These are phyloP conservation scores for Phylloscopus trochilus DNA, from an alignment of 2,113 vertebrate genomes.

Conservation along the genomic window DNA sequence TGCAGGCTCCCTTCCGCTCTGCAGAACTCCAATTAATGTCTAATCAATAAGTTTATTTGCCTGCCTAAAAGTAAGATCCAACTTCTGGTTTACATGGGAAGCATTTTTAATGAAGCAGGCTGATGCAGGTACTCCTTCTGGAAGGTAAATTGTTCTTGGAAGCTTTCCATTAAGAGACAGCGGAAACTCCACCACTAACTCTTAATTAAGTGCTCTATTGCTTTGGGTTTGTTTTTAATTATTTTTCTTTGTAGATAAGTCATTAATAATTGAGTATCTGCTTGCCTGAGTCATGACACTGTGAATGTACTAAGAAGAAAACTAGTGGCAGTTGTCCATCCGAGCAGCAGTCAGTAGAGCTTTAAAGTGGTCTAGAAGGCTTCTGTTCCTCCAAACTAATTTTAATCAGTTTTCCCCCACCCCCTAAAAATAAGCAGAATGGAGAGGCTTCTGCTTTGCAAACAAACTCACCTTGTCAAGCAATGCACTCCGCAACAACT, in stretches of 20 bases:
- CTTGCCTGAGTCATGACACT: conserved; percentile 53
- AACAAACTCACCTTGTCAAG: background rate
- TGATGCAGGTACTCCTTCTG: conserved; percentile 38
- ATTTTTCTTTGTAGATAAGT: conserved; percentile 65
- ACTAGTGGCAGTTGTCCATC: conserved; percentile 8
- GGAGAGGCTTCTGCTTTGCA: background rate
- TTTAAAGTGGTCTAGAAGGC: background rate
- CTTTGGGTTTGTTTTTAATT: conserved; percentile 61
- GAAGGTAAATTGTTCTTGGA: conserved; percentile 58
- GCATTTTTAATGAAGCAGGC: conserved; percentile 32
- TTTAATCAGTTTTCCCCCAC: background rate
- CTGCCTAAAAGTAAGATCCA: conserved; percentile 34
- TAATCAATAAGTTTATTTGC: conserved; percentile 57
- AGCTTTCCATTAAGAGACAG: conserved; percentile 55
- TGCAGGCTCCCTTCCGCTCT: background rate
- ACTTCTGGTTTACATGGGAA: background rate
- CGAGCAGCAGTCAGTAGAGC: background rate
- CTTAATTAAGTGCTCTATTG: conserved; percentile 68
- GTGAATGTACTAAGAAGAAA: background rate
- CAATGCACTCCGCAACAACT: background rate
- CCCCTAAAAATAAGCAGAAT: background rate
- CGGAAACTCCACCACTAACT: conserved; percentile 32
- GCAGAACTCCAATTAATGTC: conserved; percentile 33
- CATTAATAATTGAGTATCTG: conserved; percentile 64
- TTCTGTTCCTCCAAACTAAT: background rate